These are phyloP conservation scores for Ailurus styani DNA, from an alignment of 2,113 vertebrate genomes.

Conservation along the genomic window DNA sequence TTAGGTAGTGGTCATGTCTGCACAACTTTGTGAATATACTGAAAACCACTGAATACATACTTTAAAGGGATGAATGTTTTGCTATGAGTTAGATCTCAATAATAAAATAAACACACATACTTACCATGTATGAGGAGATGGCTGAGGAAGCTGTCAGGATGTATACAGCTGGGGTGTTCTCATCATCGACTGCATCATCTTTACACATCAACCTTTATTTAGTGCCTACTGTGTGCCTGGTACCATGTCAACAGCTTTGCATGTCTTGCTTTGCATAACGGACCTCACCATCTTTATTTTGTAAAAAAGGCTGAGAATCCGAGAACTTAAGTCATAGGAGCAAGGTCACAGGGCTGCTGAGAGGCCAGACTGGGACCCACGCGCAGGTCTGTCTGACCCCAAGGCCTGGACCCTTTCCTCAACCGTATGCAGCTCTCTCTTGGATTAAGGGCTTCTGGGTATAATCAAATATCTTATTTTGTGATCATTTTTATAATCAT, in stretches of 20 bases:
- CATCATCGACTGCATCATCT: not conserved
- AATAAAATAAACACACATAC: not conserved
- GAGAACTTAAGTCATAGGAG: not conserved
- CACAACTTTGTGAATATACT: not conserved
- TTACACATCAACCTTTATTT: not conserved
- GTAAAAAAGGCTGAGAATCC: not conserved
- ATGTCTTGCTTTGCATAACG: not conserved
- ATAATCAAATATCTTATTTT: not conserved
- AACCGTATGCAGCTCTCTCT: accelerated
- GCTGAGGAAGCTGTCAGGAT: not conserved
- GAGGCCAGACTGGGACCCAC: not conserved
- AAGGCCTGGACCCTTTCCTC: not conserved
- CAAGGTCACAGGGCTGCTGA: not conserved
- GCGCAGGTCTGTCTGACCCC: not conserved
- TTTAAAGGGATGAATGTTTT: not conserved
- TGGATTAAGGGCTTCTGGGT: not conserved
- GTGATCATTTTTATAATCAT: too few species aligned
- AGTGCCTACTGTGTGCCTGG: not conserved
- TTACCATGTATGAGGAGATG: not conserved
- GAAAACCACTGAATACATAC: not conserved
- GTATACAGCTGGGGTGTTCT: not conserved
- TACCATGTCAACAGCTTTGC: not conserved
- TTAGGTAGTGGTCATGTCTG: not conserved
- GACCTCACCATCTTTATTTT: not conserved
- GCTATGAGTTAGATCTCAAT: not conserved